Conservation (phyloP, 2,888 invertebrate species). For the Amiota communis region DNA sequence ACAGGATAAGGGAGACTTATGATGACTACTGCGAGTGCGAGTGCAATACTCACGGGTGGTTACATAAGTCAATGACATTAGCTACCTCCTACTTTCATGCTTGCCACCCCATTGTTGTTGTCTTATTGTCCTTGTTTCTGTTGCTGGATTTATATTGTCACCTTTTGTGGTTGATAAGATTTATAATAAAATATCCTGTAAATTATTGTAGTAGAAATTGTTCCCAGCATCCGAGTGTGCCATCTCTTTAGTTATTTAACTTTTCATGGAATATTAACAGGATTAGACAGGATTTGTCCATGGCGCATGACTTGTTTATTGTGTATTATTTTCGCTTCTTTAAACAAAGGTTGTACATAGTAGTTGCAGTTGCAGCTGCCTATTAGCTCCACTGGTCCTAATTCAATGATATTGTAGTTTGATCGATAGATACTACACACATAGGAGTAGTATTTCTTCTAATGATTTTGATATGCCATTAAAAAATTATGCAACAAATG, state of each 20-base stretch:
- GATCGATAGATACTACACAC: too few relatives aligned
- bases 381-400: neutral
- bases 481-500: neutral
- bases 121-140: neutral
- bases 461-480: too few relatives aligned
- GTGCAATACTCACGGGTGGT: neutral
- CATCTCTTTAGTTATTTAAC: neutral
- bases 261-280: slow-evolving; percentile 10
- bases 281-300: slow-evolving; percentile 4
- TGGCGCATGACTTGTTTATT: neutral
- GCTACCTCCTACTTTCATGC: neutral
- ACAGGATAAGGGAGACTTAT: too few relatives aligned
- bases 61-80: neutral
- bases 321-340: neutral
- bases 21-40: too few relatives aligned
- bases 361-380: neutral
- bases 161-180: slow-evolving; percentile 12
- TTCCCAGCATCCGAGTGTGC: too few relatives aligned
- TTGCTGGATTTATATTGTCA: slow-evolving; percentile 20
- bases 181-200: slow-evolving; percentile 3
- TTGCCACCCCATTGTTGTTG: neutral
- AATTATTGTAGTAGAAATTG: neutral
- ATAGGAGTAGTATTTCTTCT: too few relatives aligned
- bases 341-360: neutral
- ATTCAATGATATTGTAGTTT: too few relatives aligned